These are phyloP conservation scores for Cyprinodon diabolis DNA, from an alignment of 2,797 vertebrate genomes.

Conservation along the genomic window DNA sequence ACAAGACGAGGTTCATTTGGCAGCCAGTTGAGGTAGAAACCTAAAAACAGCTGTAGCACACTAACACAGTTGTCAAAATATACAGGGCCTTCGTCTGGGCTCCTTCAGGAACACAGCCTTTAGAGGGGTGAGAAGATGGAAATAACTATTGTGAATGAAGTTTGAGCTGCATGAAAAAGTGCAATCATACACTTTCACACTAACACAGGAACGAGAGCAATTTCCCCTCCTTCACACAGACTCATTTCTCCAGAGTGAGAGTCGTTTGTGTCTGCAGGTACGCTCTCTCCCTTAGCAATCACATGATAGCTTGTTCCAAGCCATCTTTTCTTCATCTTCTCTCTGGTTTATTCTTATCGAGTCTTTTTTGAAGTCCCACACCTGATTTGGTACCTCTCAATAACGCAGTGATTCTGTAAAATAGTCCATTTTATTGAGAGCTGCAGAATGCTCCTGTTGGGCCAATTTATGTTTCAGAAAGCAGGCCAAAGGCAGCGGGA, in stretches of 20 bases:
- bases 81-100: conserved; percentile 27
- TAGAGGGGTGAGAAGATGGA: conserved; percentile 26
- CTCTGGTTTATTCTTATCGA: conserved; percentile 25
- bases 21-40: conserved; percentile 17
- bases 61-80: conserved; percentile 39
- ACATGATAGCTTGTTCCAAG: conserved; percentile 43
- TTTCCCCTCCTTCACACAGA: conserved; percentile 48
- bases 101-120: conserved; percentile 29
- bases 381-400: neutral
- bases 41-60: conserved; percentile 56
- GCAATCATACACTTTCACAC: conserved; percentile 25
- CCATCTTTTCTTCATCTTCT: conserved; percentile 20
- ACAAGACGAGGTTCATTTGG: conserved; percentile 56
- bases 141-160: conserved; percentile 39
- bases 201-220: conserved; percentile 22
- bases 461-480: conserved; percentile 15
- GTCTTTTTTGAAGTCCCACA: conserved; percentile 4
- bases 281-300: conserved; percentile 37
- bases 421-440: neutral
- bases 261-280: conserved; percentile 27
- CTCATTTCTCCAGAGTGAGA: conserved; percentile 38
- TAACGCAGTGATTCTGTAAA: conserved; percentile 1
- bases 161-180: conserved; percentile 24
- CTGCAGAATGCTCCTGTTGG: neutral
- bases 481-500: conserved; percentile 2